Conservation (phyloP, 2,888 invertebrate genomes). For the Rhagophthalmus giganteus region DNA sequence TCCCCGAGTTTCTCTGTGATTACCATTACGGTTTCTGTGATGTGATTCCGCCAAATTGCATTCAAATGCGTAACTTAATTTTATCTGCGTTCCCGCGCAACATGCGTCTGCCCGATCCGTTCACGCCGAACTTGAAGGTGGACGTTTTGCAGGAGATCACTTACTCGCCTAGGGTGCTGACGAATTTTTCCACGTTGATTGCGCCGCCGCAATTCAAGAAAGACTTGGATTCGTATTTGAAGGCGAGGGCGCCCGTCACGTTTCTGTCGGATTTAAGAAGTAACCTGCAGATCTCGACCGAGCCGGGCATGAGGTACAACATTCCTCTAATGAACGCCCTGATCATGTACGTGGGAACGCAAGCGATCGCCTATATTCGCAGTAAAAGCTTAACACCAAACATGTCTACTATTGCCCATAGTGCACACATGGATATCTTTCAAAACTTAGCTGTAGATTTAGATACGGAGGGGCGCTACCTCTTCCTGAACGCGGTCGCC, state of each 20-base stretch:
- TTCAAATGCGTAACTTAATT: conserved; percentile 97
- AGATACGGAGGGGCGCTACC: conserved; percentile 96
- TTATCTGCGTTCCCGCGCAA: conserved; percentile 97
- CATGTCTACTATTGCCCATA: conserved; percentile 97
- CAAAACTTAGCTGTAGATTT: conserved; percentile 98
- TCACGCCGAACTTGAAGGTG: conserved; percentile 90
- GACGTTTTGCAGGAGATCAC: conserved; percentile 89
- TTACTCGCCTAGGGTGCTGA: conserved; percentile 84
- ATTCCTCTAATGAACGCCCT: conserved; percentile 96
- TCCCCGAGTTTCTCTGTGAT: conserved; percentile 98
- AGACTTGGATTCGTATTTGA: conserved; percentile 95
- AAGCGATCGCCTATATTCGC: conserved; percentile 90
- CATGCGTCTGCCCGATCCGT: conserved; percentile 98
- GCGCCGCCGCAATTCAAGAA: conserved; percentile 89
- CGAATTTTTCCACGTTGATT: conserved; percentile 85
- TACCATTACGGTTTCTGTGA: conserved; percentile 99
- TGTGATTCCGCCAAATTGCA: conserved; percentile 98
- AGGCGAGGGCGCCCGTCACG: conserved; percentile 91
- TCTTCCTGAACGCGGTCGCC: conserved; percentile 97
- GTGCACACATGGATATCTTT: conserved; percentile 99
- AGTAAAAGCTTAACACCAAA: conserved; percentile 90
- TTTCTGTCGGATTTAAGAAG: conserved; percentile 91
- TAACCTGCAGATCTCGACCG: conserved; percentile 85
- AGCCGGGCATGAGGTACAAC: conserved; percentile 91
- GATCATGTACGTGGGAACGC: conserved; percentile 95